Conservation (phyloP, 2,113 vertebrate species). For the Arizona elegans region DNA sequence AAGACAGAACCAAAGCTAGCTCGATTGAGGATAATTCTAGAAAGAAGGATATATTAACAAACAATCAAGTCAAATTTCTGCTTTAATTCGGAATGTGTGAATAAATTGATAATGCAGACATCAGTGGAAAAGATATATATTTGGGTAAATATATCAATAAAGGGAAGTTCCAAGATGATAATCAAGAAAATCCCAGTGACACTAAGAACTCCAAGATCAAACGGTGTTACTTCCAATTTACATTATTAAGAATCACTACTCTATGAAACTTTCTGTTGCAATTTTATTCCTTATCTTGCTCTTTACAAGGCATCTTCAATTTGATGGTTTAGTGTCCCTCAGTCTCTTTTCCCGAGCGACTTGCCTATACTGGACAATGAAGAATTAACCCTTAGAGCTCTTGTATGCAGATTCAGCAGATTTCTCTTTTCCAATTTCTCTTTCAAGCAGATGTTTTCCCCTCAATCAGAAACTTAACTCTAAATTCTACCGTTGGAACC, state of each 20-base stretch:
- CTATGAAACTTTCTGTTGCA: background rate
- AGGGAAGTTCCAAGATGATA: background rate
- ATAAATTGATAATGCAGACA: background rate
- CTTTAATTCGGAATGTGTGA: background rate
- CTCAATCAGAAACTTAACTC: background rate
- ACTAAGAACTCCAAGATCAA: background rate
- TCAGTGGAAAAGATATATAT: background rate
- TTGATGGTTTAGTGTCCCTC: background rate
- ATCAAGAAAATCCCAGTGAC: background rate
- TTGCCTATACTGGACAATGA: background rate
- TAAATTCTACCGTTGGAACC: background rate
- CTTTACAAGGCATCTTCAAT: background rate
- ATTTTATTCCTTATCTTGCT: background rate
- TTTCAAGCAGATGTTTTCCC: background rate
- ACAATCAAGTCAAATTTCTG: background rate
- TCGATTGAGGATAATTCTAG: background rate
- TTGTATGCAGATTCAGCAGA: background rate
- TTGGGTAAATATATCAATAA: background rate
- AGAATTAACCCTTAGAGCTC: background rate
- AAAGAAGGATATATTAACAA: background rate
- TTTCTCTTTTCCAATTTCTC: background rate
- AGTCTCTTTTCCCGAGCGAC: background rate
- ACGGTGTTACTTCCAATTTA: background rate
- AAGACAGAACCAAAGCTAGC: background rate
- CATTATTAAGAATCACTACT: background rate